These are phyloP conservation scores for Peromyscus aztecus DNA, from an alignment of 2,797 vertebrate species.

Conservation along the genomic window DNA sequence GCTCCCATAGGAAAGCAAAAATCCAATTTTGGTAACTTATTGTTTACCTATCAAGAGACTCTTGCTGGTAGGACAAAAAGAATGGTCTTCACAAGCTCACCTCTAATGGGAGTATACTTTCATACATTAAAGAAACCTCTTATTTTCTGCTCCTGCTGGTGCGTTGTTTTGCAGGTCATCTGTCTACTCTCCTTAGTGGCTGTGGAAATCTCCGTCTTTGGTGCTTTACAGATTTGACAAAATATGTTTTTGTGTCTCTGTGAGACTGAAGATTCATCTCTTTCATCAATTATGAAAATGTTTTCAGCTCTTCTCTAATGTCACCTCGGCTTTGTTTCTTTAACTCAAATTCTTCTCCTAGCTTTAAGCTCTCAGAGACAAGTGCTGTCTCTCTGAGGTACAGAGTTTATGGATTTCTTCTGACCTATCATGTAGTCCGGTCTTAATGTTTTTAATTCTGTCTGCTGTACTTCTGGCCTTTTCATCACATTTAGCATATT, in stretches of 20 bases:
- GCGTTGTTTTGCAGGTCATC: background rate
- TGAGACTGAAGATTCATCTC: background rate
- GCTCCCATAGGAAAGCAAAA: background rate
- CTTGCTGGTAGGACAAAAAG: background rate
- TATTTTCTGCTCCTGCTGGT: background rate
- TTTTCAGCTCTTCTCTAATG: background rate
- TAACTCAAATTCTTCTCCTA: background rate
- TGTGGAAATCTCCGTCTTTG: constrained; percentile 2
- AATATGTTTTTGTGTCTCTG: background rate
- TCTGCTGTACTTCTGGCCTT: background rate
- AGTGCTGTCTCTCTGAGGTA: background rate
- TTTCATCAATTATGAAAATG: constrained; percentile 13
- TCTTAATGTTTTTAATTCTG: constrained; percentile 10
- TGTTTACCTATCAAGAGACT: background rate
- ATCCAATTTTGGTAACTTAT: background rate
- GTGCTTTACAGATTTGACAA: background rate
- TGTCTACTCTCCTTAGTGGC: background rate
- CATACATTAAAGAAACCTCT: background rate
- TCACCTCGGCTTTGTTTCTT: background rate
- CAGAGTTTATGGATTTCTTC: background rate
- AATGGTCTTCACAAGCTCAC: background rate
- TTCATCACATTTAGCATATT: constrained; percentile 30
- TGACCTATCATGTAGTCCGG: background rate
- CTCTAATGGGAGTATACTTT: constrained; percentile 3
- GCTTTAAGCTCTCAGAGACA: background rate